Base-by-base conservation (phyloP, 2,888 invertebrate species). In the Anthophora plumipes region DNA sequence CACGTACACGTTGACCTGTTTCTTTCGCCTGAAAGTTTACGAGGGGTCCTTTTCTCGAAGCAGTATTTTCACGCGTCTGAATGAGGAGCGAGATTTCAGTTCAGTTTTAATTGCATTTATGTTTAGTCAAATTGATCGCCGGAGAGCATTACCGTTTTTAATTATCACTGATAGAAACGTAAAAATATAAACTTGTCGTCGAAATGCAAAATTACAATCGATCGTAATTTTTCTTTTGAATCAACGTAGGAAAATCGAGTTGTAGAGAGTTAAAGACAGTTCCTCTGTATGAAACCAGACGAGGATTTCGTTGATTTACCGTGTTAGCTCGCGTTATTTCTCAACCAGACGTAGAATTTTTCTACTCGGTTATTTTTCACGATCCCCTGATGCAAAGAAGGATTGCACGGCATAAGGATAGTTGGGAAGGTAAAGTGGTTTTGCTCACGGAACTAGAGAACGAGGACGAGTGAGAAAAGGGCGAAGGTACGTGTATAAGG, bases 391-490 rank as follows among this genome's bases (percentile, higher is more conserved):
- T 78, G 86, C 84, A 84, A 75, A 86, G 61, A 78, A 82, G 84
- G 82, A 86, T 86, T 84, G 86, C 86, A 78, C 78, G 84, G 72
- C 70, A 79, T 57, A 74, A 75, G 83, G 83, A 84, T 86, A 81
- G 82, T 84, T 74, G 57, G n/a, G 76, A 76, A 84, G 80, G 78
- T 73, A 73, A 85, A 73, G 70, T 80, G 77, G 80, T 72, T 85
- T 83, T 57, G 76, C 83, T 80, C 67, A 70, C 50, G 69, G 73
- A 70, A 54, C 63, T 63, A 55, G 75, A 31, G 66, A 71, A 78
- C 52, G 74, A 66, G 76, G 68, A 69, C 74, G 73, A 43, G 39
- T 41, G 74, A 69, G 79, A 74, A 79, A 52, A 71, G 73, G 73
- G 79, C 55, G 68, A 80, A 83, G 81, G 82, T 83, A 84, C 78